Base-by-base conservation (phyloP, 2,113 vertebrate genomes). In the Himantopus leucocephalus region DNA sequence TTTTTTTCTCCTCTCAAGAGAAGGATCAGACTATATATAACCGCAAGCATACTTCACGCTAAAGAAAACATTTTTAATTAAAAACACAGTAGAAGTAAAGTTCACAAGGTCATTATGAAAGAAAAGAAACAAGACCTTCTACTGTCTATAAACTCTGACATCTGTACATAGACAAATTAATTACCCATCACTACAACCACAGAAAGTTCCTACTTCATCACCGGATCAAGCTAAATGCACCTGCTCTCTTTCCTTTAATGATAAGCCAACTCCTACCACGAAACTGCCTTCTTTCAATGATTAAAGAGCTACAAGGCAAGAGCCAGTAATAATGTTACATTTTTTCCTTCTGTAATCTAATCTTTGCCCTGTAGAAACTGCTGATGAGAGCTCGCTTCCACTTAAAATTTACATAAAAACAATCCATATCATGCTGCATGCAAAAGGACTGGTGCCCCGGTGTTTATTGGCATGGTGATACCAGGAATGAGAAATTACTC, bases 251-350 rank as follows among this genome's bases (percentile, higher is more conserved):
- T 68, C 20, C 75, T 95, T 89, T 94, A 94, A 97, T 91, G 83
- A 94, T 96, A 92, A 96, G 91, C 80, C 95, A 92, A 29, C 85
- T 93, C 50, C 70, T 89, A 59, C 43, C 41, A 39, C 0, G 16
- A 63, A 82, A 86, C 91, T 22, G 6, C 90, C 90, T 87, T 89
- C 94, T 88, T 96, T 96, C 97, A 97, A 96, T 96, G 88, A 96
- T 96, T 97, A 96, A 96, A 97, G 93, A 93, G 85, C 78, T 73
- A 83, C 80, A 76, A 92, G 56, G 60, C 85, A 88, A 97, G 73
- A 5, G 10, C 30, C 75, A 93, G 94, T 70, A 95, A 95, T 63
- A 93, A 94, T 21, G 67, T 59, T 41, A 85, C 58, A 2, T 93
- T 92, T 97, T 91, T 83, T 18, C 50, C 71, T 75, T 63, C 64